These are phyloP conservation scores for Volucella inanis DNA, from an alignment of 2,888 invertebrate genomes.

Conservation along the genomic window DNA sequence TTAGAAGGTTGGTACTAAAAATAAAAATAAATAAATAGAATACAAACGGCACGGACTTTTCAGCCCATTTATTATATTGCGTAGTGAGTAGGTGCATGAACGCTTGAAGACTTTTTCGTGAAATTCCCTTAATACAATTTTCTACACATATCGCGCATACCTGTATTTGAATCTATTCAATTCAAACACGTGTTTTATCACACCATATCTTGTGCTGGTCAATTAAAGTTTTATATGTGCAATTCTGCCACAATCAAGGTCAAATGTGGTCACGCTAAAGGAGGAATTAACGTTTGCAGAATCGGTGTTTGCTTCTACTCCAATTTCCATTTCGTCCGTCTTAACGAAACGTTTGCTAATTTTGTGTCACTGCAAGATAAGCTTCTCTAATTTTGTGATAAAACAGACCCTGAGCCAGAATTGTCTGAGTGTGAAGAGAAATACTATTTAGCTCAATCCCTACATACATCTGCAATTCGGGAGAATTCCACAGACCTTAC, in stretches of 20 bases:
- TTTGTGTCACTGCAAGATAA: not conserved
- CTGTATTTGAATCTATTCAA: no score
- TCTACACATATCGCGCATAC: no score
- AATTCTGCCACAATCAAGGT: no score
- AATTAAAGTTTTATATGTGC: not conserved
- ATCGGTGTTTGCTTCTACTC: not conserved
- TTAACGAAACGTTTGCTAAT: not conserved
- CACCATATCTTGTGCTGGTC: no score
- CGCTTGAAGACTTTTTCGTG: not conserved
- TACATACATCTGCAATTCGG: not conserved
- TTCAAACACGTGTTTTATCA: no score
- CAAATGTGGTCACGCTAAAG: no score
- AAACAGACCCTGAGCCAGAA: not conserved
- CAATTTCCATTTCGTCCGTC: not conserved
- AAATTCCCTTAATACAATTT: no score
- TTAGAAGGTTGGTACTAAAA: no score
- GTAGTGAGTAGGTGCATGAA: not conserved
- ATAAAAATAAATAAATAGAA: no score
- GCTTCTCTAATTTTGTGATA: not conserved
- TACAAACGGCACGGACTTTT: no score
- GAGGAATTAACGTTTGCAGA: not conserved
- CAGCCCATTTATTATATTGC: no score
- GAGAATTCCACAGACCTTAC: not conserved
- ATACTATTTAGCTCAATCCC: not conserved
- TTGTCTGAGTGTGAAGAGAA: not conserved